Percentiles rank a stretch among this genome's conserved stretches.
These are phyloP conservation scores for Siniperca undulata DNA, from an alignment of 2,797 vertebrate genomes.

Conservation along the genomic window DNA sequence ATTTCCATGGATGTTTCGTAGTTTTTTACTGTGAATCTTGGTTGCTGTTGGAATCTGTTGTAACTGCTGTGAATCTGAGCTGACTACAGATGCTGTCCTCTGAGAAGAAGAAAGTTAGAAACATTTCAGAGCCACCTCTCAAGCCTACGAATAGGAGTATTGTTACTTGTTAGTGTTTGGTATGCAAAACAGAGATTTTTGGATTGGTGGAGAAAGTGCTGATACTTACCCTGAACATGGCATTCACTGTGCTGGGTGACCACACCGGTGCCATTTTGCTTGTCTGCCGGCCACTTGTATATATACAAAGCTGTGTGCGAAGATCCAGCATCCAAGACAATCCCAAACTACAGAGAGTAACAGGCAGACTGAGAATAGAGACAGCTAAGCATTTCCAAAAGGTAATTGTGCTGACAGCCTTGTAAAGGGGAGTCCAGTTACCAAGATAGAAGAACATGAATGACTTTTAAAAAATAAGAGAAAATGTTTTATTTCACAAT, in stretches of 20 bases:
- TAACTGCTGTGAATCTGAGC: background rate
- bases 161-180: conserved; percentile 2
- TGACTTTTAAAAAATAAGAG: background rate
- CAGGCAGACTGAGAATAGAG: background rate
- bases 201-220: background rate
- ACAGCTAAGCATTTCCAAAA: background rate
- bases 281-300: conserved; percentile 92
- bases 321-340: conserved; percentile 93
- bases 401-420: background rate
- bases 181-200: conserved; percentile 24
- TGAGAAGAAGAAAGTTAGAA: background rate
- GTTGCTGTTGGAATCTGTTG: background rate
- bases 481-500: background rate
- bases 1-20: background rate
- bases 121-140: background rate
- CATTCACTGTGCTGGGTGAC: conserved; percentile 90
- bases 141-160: background rate
- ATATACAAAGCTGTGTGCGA: conserved; percentile 91
- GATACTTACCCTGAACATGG: conserved; percentile 84
- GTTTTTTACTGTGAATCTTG: background rate
- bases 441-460: background rate
- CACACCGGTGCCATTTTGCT: conserved; percentile 90
- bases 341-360: conserved; percentile 86
- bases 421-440: background rate
- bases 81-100: background rate